These are phyloP conservation scores for Drosophila borborema DNA, from an alignment of 2,888 invertebrate genomes.

Conservation along the genomic window DNA sequence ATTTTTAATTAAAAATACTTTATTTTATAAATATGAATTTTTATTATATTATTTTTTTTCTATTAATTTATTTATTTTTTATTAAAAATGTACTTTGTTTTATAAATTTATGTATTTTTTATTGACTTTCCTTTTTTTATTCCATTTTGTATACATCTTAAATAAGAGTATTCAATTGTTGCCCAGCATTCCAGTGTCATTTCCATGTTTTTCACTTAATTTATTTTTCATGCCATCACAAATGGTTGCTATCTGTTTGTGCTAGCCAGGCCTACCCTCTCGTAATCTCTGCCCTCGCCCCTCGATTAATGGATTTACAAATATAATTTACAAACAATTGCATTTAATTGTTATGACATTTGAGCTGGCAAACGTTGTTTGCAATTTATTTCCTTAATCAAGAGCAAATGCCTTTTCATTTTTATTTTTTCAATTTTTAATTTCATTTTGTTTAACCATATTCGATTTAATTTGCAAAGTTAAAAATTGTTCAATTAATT, in stretches of 20 bases:
- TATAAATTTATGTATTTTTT: neutral
- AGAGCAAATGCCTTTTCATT: slow-evolving; percentile 15
- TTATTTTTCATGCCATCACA: slow-evolving; percentile 8
- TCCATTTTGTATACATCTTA: too few relatives aligned
- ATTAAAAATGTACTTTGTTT: too few relatives aligned
- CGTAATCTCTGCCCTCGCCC: neutral
- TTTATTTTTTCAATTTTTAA: neutral
- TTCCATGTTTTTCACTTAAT: slow-evolving; percentile 4
- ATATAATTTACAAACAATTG: slow-evolving; percentile 33
- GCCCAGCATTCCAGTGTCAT: too few relatives aligned
- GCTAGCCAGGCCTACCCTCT: neutral
- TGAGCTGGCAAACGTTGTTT: slow-evolving; percentile 33
- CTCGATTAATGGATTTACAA: slow-evolving; percentile 10
- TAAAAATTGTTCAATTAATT: slow-evolving; percentile 18
- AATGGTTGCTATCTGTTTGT: slow-evolving; percentile 1
- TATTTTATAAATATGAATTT: too few relatives aligned
- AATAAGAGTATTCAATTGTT: neutral
- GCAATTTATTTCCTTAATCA: slow-evolving; percentile 47
- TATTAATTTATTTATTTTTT: too few relatives aligned
- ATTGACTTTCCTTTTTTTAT: neutral
- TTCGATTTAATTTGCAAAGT: slow-evolving; percentile 20
- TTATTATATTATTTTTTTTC: too few relatives aligned
- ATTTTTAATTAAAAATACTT: too few relatives aligned
- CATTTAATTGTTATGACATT: slow-evolving; percentile 56
- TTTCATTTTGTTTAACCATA: neutral